Evolutionary conservation across 2,888 invertebrate species (phyloP).

Genomic region (Ditylenchus weischeri): DNA sequence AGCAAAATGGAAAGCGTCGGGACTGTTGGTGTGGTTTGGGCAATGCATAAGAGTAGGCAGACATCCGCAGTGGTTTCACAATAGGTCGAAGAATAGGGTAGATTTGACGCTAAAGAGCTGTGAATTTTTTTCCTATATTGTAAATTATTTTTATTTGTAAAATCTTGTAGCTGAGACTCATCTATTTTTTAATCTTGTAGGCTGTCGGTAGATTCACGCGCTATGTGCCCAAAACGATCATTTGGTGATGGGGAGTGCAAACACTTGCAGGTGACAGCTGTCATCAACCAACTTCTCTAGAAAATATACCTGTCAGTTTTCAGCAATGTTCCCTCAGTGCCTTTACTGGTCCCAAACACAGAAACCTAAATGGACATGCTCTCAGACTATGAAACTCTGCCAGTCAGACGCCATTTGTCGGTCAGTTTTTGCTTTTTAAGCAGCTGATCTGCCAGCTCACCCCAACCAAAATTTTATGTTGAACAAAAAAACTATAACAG

Average conservation of each 20-base stretch:
- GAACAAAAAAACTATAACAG: too few relatives aligned
- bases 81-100: too few relatives aligned
- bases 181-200: conserved; percentile 32
- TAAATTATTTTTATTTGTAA: too few relatives aligned
- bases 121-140: too few relatives aligned
- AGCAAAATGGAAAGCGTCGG: too few relatives aligned
- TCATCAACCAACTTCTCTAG: background rate
- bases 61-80: too few relatives aligned
- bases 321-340: conserved; percentile 53
- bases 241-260: conserved; percentile 42
- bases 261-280: conserved; percentile 40
- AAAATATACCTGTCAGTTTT: conserved; percentile 19
- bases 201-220: conserved; percentile 49
- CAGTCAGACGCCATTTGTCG: conserved; percentile 41
- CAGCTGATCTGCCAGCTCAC: too few relatives aligned
- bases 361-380: conserved; percentile 35
- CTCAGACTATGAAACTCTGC: conserved; percentile 41
- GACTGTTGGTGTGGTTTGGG: too few relatives aligned
- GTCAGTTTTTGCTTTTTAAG: conserved; percentile 26
- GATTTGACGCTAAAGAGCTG: too few relatives aligned
- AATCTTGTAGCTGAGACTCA: too few relatives aligned
- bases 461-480: too few relatives aligned
- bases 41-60: too few relatives aligned
- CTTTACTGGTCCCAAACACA: conserved; percentile 38
- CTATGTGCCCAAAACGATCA: conserved; percentile 43